Percentiles rank a stretch among this genome's conserved stretches.
Conservation (phyloP, 2,888 invertebrate species). For the Candidula unifasciata region DNA sequence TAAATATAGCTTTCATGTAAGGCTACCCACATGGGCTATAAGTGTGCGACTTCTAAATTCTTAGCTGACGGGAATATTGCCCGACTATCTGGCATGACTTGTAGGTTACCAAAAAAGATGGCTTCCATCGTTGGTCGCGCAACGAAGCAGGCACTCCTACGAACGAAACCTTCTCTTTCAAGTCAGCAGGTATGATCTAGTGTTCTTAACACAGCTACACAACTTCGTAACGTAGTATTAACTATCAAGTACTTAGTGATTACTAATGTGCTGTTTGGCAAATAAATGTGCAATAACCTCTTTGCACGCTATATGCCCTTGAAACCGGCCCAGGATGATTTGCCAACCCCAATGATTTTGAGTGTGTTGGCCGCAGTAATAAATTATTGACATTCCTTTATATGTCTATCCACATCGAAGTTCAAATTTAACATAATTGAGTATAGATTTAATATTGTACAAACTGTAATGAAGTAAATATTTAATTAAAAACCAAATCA, state of each 20-base stretch:
- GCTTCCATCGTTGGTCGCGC: slow-evolving; percentile 70
- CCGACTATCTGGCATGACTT: background rate
- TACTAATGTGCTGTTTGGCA: background rate
- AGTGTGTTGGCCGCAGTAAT: background rate
- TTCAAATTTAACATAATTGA: too few relatives aligned
- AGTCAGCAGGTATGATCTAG: slow-evolving; percentile 55
- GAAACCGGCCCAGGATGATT: background rate
- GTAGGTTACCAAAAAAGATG: slow-evolving; percentile 59
- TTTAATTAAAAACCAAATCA: too few relatives aligned
- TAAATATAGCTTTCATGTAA: too few relatives aligned
- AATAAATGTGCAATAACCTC: background rate
- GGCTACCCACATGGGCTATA: too few relatives aligned
- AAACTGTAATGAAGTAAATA: too few relatives aligned
- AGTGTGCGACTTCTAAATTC: too few relatives aligned
- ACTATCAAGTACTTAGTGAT: background rate
- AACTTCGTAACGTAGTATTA: background rate
- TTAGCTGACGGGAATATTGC: too few relatives aligned
- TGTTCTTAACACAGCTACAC: background rate
- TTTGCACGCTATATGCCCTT: slow-evolving; percentile 15
- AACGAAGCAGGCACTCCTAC: slow-evolving; percentile 67
- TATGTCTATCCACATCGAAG: too few relatives aligned
- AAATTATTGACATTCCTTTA: too few relatives aligned
- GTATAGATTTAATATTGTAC: too few relatives aligned
- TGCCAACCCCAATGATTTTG: background rate
- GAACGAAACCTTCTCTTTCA: slow-evolving; percentile 57